Evolutionary conservation across 2,113 vertebrate genomes (phyloP).

Genomic region (Acrocephalus arundinaceus): DNA sequence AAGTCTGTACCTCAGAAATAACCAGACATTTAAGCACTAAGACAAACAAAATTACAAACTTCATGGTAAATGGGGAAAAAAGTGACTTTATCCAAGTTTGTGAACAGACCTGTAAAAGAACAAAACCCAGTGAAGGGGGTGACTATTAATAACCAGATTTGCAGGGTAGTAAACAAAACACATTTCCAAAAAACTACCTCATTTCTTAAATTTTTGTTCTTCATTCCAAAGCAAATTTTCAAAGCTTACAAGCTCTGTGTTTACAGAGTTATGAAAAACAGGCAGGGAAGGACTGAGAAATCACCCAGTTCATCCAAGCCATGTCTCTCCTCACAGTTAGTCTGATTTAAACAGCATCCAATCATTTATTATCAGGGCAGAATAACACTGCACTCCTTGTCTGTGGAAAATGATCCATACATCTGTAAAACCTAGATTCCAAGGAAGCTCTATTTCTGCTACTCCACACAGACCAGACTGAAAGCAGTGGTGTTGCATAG

Average conservation of each 20-base stretch:
- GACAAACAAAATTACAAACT: background rate
- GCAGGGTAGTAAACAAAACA: background rate
- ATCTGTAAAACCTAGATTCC: background rate
- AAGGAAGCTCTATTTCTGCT: background rate
- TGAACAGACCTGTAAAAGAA: background rate
- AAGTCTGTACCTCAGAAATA: background rate
- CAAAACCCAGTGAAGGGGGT: background rate
- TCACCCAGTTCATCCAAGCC: background rate
- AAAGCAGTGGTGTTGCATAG: background rate
- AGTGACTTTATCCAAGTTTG: background rate
- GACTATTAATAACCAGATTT: background rate
- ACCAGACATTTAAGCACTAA: background rate
- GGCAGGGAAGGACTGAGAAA: background rate
- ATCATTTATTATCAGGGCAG: background rate
- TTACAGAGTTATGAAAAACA: background rate
- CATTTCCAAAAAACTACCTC: background rate
- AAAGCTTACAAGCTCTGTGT: background rate
- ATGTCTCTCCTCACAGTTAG: background rate
- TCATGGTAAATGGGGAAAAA: background rate
- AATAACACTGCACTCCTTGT: background rate
- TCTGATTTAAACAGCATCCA: background rate
- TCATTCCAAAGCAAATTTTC: background rate
- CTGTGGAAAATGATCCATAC: background rate
- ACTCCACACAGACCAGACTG: background rate
- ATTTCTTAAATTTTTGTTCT: background rate